Conservation (phyloP, 2,113 vertebrate species). For the Syngnathoides biaculeatus region DNA sequence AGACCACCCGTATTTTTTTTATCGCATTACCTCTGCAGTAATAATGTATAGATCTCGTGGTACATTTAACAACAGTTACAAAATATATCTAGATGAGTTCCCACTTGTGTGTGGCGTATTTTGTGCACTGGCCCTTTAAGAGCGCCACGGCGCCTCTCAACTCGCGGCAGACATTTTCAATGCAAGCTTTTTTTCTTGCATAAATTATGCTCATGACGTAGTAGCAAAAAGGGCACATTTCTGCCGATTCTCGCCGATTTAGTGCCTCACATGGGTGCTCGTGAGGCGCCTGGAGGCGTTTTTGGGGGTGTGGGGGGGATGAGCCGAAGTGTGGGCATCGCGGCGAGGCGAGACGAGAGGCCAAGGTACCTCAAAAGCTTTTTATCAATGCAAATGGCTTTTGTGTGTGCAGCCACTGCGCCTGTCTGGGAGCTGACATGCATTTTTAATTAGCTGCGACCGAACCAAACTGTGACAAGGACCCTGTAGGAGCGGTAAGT, state of each 20-base stretch:
- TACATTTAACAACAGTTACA: neutral
- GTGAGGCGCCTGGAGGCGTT: slow-evolving; percentile 47
- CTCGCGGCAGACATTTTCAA: slow-evolving; percentile 77
- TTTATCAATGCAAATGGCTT: slow-evolving; percentile 83
- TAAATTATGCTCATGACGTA: slow-evolving; percentile 99
- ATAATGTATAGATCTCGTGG: neutral
- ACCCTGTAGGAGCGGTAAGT: slow-evolving; percentile 73
- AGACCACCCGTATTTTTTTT: neutral
- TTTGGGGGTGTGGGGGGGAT: slow-evolving; percentile 8
- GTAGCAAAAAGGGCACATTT: slow-evolving; percentile 77
- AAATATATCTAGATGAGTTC: neutral
- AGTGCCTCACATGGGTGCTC: slow-evolving; percentile 50
- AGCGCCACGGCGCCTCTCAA: slow-evolving; percentile 66
- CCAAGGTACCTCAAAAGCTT: slow-evolving; percentile 51
- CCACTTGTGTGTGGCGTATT: neutral
- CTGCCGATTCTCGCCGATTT: slow-evolving; percentile 71
- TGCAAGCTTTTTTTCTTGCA: slow-evolving; percentile 87
- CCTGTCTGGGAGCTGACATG: slow-evolving; percentile 79
- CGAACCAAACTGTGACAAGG: slow-evolving; percentile 76
- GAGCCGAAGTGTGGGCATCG: slow-evolving; percentile 36
- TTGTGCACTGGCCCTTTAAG: slow-evolving; percentile 72
- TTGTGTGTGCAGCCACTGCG: slow-evolving; percentile 78
- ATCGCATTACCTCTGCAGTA: neutral
- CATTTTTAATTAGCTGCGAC: slow-evolving; percentile 81
- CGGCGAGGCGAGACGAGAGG: slow-evolving; percentile 3